Evolutionary conservation across 2,113 vertebrate species (phyloP).

Genomic region (Mustela nigripes): DNA sequence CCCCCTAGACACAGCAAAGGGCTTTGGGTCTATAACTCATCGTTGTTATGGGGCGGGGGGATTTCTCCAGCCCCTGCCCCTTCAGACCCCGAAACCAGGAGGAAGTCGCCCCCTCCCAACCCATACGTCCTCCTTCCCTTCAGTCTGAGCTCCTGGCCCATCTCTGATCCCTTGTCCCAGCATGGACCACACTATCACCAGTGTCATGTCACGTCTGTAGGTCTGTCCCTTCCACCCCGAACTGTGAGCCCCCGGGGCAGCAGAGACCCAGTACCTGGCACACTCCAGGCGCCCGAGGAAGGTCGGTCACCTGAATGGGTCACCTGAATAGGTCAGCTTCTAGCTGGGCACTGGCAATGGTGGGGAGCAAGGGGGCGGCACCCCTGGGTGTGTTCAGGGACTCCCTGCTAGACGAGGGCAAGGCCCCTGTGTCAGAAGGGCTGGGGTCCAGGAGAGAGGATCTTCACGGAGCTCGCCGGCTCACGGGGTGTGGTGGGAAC

Average conservation of each 20-base stretch:
- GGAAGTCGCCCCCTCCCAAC: neutral
- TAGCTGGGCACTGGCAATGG: neutral
- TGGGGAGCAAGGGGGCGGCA: accelerated
- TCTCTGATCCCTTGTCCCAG: neutral
- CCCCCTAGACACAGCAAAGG: neutral
- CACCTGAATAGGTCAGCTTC: no score
- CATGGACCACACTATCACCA: neutral
- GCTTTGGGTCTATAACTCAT: neutral
- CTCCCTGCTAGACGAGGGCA: neutral
- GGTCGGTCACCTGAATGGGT: neutral
- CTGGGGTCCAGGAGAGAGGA: neutral
- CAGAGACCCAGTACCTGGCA: neutral
- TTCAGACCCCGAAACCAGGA: neutral
- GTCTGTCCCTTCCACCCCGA: no score
- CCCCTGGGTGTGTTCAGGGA: neutral
- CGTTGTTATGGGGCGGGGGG: neutral
- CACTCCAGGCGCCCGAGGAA: neutral
- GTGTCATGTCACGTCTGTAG: no score
- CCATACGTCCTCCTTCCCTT: no score
- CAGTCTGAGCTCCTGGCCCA: neutral
- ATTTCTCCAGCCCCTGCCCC: neutral
- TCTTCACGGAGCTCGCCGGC: neutral
- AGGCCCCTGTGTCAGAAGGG: neutral
- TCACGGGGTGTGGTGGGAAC: neutral
- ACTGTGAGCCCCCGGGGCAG: neutral